Percentiles rank a stretch among this genome's conserved stretches.
Evolutionary conservation across 2,113 vertebrate species (phyloP).

Genomic region (Engraulis encrasicolus): DNA sequence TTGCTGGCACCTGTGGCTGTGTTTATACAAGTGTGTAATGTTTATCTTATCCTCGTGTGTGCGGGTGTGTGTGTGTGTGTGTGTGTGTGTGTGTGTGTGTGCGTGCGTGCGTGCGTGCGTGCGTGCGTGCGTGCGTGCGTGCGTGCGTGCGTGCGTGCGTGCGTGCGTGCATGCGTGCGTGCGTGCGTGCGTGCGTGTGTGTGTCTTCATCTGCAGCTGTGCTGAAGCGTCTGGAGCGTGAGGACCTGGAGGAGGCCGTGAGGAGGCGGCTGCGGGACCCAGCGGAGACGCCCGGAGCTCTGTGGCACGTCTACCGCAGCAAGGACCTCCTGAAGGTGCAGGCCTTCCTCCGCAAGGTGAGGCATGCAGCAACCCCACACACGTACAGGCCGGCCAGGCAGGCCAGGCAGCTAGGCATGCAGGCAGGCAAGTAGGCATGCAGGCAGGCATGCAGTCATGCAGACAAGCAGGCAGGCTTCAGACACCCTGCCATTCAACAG

Average conservation of each 20-base stretch:
- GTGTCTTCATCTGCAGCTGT: conserved; percentile 67
- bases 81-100: conserved; percentile 1
- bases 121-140: background rate
- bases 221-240: conserved; percentile 84
- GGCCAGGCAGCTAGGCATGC: too few relatives aligned
- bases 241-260: conserved; percentile 84
- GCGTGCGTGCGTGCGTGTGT: background rate
- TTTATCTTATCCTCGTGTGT: conserved; percentile 12
- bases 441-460: too few relatives aligned
- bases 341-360: conserved; percentile 87
- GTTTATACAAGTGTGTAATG: background rate
- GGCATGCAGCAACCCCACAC: background rate
- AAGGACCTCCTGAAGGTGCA: conserved; percentile 86
- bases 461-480: too few relatives aligned
- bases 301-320: conserved; percentile 87
- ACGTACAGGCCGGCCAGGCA: too few relatives aligned
- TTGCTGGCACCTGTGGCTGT: conserved; percentile 6
- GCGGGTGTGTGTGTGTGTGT: background rate
- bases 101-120: background rate
- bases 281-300: conserved; percentile 83
- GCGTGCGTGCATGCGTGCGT: background rate
- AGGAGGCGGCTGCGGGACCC: conserved; percentile 83
- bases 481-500: too few relatives aligned
- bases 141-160: background rate
- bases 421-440: too few relatives aligned